Percentiles rank a stretch among this genome's conserved stretches.
These are phyloP conservation scores for Romanogobio albipinnatus DNA, from an alignment of 2,113 vertebrate genomes.

Conservation along the genomic window DNA sequence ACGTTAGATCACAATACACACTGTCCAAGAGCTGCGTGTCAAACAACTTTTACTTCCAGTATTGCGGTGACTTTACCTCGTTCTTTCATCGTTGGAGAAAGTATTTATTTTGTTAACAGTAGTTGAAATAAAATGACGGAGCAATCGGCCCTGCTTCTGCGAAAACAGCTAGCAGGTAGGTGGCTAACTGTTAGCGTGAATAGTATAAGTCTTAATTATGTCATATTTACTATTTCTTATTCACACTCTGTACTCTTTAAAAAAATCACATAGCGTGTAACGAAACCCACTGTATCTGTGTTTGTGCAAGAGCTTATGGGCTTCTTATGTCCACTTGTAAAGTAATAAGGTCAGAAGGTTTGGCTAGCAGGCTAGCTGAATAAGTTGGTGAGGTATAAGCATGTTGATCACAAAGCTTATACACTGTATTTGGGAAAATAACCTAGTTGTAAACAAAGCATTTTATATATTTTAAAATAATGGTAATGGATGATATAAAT, in stretches of 20 bases:
- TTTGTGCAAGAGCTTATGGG: background rate
- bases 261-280: background rate
- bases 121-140: constrained; percentile 69
- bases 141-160: constrained; percentile 76
- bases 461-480: background rate
- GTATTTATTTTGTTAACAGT: constrained; percentile 2
- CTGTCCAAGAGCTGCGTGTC: background rate
- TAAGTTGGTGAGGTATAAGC: constrained; percentile 26
- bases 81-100: background rate
- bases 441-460: background rate
- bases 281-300: background rate
- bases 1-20: background rate
- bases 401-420: background rate
- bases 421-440: background rate
- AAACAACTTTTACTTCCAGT: constrained; percentile 2
- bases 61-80: background rate
- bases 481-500: background rate
- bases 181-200: constrained; percentile 36
- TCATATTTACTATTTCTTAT: background rate
- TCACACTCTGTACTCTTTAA: background rate
- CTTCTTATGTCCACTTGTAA: constrained; percentile 3
- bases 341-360: constrained; percentile 24
- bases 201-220: background rate
- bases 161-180: constrained; percentile 79
- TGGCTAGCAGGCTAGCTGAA: constrained; percentile 37